These are phyloP conservation scores for Drosophila antonietae DNA, from an alignment of 2,888 invertebrate species.

Conservation along the genomic window DNA sequence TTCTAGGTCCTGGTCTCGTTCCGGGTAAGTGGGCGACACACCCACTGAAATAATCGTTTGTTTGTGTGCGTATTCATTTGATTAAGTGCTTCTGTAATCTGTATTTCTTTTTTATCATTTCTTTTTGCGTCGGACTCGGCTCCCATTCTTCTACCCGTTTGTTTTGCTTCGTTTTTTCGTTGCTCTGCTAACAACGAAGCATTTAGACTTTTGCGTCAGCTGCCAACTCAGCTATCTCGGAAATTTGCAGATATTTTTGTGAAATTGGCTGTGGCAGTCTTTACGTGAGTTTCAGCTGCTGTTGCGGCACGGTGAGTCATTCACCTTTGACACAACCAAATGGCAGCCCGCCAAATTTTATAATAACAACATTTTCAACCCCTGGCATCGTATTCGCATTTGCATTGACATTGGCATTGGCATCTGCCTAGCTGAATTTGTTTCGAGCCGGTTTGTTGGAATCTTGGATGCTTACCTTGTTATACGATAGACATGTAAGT, in stretches of 20 bases:
- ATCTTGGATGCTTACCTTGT: slow-evolving; percentile 72
- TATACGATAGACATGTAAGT: slow-evolving; percentile 63
- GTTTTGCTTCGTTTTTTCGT: slow-evolving; percentile 41
- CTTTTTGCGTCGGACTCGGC: background rate
- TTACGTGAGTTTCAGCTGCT: background rate
- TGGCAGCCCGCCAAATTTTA: slow-evolving; percentile 37
- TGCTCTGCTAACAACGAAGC: slow-evolving; percentile 8
- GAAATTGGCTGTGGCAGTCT: slow-evolving; percentile 13
- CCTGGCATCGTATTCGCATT: slow-evolving; percentile 8
- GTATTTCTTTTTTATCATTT: background rate
- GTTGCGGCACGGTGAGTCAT: slow-evolving; percentile 8
- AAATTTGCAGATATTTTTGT: background rate
- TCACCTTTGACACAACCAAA: background rate
- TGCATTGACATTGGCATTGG: slow-evolving; percentile 1
- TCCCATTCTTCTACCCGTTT: slow-evolving; percentile 18
- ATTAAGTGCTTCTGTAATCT: slow-evolving; percentile 24
- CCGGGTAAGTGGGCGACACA: slow-evolving; percentile 20
- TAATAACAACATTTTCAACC: slow-evolving; percentile 35
- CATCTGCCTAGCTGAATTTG: slow-evolving; percentile 30
- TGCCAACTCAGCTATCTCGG: slow-evolving; percentile 49
- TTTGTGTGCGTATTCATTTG: slow-evolving; percentile 9
- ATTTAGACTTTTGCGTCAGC: slow-evolving; percentile 25
- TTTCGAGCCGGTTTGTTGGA: slow-evolving; percentile 33
- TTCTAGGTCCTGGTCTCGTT: background rate
- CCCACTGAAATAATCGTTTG: slow-evolving; percentile 17